Conservation (phyloP, 1,140 invertebrate species). For the Mylabris phalerata region DNA sequence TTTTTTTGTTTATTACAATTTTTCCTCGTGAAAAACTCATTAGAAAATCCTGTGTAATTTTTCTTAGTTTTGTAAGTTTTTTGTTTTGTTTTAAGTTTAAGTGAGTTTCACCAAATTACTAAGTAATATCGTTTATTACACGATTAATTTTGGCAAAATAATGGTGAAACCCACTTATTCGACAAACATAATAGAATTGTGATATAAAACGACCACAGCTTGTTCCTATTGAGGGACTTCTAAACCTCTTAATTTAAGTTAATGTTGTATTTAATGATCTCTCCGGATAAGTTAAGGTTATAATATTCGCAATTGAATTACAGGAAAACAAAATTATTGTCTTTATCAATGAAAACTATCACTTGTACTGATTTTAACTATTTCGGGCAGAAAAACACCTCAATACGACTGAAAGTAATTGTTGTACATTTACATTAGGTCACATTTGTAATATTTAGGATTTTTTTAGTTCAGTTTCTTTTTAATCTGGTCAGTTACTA, state of each 20-base stretch:
- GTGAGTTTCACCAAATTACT: constrained; percentile 3
- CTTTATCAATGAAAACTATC: not conserved
- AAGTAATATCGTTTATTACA: not conserved
- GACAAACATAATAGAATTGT: constrained; percentile 35
- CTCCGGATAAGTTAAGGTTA: constrained; percentile 34
- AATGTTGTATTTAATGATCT: constrained; percentile 36
- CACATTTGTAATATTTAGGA: too few species aligned
- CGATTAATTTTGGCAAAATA: not conserved
- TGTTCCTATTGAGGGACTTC: constrained; percentile 38
- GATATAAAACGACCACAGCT: constrained; percentile 39
- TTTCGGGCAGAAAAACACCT: too few species aligned
- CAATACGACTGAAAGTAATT: too few species aligned
- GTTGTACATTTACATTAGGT: too few species aligned
- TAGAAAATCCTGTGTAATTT: constrained; percentile 13
- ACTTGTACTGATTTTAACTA: too few species aligned
- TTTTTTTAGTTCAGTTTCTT: not conserved
- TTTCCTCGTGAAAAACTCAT: constrained; percentile 9
- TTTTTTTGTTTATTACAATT: constrained; percentile 17
- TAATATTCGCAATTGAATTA: constrained; percentile 3
- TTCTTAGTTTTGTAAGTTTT: constrained; percentile 1
- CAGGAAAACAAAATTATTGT: not conserved
- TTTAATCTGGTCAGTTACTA: not conserved
- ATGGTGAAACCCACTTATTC: constrained; percentile 21
- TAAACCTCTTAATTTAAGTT: constrained; percentile 31
- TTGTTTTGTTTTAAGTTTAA: constrained; percentile 5